Base-by-base conservation (phyloP, 2,888 invertebrate species). In the Priapulus caudatus region DNA sequence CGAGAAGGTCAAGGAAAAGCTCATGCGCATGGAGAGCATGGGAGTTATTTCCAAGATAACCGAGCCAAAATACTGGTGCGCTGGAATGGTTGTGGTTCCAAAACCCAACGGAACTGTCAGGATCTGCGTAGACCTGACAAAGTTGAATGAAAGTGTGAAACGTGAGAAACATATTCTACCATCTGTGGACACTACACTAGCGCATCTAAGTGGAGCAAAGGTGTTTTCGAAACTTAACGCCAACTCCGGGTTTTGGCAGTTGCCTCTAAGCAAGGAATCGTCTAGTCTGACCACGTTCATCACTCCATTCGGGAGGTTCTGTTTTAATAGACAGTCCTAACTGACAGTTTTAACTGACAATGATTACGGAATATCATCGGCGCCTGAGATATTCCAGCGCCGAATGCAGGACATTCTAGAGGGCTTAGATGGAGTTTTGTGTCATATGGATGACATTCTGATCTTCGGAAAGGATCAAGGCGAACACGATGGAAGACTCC, bases 31-130 rank as follows among this genome's bases (percentile, higher is more conserved):
- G 60, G 52, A 57, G 46, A 49, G 53, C 10, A 20, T 58, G 33
- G 62, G 56, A 2, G 61, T 68, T 1, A 67, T 68, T 47, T 57
- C 57, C 23, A 50, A 57, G 3, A 63, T 68, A 1, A 57, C 63
- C 10, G 53, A 58, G 50, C 63, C 64, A 3, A 67, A 65, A 2
- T 63, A 61, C 1, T 70, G 67, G 67, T 68, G 66, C 51, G 60
- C 65, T 5, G 63, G 64, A 1, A 64, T 69, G 52, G 69, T 70
- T 1, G 60, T 64, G 2, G 66, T 63, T 0, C 59, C 57, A 4
- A 65, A 66, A 55, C 47, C 51, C 1, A 65, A n/a, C n/a, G n/a
- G n/a, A n/a, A n/a, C n/a, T n/a, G n/a, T n/a, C n/a, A n/a, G n/a
- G n/a, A n/a, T n/a, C 5, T 66, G 64, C 43, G 54, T 55, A 1